Evolutionary conservation across 2,113 vertebrate genomes (phyloP).

Genomic region (Triplophysa siluroides): DNA sequence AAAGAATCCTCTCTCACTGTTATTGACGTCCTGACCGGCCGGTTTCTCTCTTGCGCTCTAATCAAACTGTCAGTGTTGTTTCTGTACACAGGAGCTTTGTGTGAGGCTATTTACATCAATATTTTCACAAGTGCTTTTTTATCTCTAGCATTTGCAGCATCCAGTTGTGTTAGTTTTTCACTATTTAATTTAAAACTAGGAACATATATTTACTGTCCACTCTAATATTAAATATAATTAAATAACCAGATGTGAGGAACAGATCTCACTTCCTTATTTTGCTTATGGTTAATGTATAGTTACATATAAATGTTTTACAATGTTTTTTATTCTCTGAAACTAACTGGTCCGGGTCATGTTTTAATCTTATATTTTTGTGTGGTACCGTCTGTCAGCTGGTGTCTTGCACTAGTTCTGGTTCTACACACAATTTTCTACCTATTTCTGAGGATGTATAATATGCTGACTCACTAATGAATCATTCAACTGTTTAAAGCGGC

Average conservation of each 20-base stretch:
- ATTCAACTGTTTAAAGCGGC: conserved; percentile 16
- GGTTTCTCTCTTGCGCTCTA: conserved; percentile 13
- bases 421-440: conserved; percentile 17
- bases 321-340: neutral
- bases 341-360: neutral
- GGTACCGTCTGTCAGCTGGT: conserved; percentile 24
- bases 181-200: too few relatives aligned
- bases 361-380: conserved; percentile 1
- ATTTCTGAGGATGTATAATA: conserved; percentile 16
- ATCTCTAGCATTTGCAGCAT: neutral
- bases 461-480: conserved; percentile 36
- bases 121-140: neutral
- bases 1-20: conserved; percentile 8
- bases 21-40: conserved; percentile 19
- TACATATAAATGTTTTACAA: too few relatives aligned
- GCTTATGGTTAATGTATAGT: too few relatives aligned
- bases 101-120: neutral
- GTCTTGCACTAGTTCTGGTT: conserved; percentile 2
- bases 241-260: too few relatives aligned
- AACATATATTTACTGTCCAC: too few relatives aligned
- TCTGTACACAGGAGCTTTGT: neutral
- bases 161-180: too few relatives aligned
- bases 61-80: conserved; percentile 22
- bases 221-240: too few relatives aligned
- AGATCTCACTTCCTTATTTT: too few relatives aligned